These are phyloP conservation scores for Dryoscopus gambensis DNA, from an alignment of 2,113 vertebrate species.

Conservation along the genomic window DNA sequence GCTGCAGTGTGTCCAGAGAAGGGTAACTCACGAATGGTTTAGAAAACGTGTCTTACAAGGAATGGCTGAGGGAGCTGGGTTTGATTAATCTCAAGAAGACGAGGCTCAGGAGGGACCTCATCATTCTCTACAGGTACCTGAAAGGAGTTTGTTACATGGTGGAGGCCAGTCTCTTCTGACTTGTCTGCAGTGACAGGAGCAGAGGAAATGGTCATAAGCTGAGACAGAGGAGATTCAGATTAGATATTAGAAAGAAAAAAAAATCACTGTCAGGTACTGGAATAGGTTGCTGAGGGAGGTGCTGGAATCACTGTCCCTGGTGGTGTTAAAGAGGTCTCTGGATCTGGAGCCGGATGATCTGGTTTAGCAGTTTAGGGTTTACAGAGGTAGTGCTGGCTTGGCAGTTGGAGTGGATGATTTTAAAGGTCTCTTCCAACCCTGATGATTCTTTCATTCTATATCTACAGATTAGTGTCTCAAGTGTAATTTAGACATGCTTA, in stretches of 20 bases:
- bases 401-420: not conserved
- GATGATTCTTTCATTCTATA: not conserved
- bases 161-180: fast-evolving
- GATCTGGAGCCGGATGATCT: not conserved
- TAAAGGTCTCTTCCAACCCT: not conserved
- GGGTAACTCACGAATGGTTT: not conserved
- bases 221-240: not conserved
- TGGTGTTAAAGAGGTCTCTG: not conserved
- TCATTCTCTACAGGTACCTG: not conserved
- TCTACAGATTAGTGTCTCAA: not conserved
- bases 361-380: not conserved
- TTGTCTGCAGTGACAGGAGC: not conserved
- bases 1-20: not conserved
- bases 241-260: no score
- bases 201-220: not conserved
- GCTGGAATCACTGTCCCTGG: not conserved
- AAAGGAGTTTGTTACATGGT: not conserved
- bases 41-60: not conserved
- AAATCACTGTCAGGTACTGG: not conserved
- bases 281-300: not conserved
- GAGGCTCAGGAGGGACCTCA: not conserved
- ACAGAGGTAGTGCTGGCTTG: not conserved
- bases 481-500: not conserved
- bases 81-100: not conserved
- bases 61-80: not conserved